phyloP scores from a whole-genome alignment of 1,140 invertebrate species.

The Drosophila funebris region DNA sequence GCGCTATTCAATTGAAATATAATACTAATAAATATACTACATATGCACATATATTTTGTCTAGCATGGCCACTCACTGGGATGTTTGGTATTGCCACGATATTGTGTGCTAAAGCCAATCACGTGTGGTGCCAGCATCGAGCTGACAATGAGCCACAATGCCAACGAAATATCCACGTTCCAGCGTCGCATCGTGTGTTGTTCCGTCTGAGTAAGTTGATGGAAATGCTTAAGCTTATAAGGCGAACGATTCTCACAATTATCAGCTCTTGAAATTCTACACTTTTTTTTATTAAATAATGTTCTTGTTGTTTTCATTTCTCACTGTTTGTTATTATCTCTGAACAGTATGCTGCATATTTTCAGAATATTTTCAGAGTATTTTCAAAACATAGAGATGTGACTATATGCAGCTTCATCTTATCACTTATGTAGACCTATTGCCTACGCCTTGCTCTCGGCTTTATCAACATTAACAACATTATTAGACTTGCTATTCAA shows the following conservation, averaged over 20 bases:
- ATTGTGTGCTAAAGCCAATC: conserved; percentile 52
- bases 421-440: not conserved
- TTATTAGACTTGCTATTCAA: not conserved
- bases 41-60: no score
- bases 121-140: not conserved
- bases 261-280: conserved; percentile 17
- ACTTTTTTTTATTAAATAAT: conserved; percentile 4
- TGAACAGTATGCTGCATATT: not conserved
- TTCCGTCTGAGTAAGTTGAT: not conserved
- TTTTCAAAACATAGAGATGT: not conserved
- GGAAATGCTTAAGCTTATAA: conserved; percentile 8
- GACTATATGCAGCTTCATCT: not conserved
- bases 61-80: conserved; percentile 20
- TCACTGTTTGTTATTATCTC: no score
- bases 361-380: not conserved
- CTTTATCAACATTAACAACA: not conserved
- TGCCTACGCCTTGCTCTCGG: not conserved
- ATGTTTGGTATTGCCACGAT: conserved; percentile 55
- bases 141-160: not conserved
- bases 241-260: conserved; percentile 11
- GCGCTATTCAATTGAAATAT: not conserved
- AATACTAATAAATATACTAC: no score
- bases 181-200: conserved; percentile 2
- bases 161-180: not conserved
- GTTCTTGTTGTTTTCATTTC: no score